A percentile compares a stretch with the other conserved stretches of the same genome.
Evolutionary conservation across 2,113 vertebrate species (phyloP).

Genomic region (Malurus elegans): DNA sequence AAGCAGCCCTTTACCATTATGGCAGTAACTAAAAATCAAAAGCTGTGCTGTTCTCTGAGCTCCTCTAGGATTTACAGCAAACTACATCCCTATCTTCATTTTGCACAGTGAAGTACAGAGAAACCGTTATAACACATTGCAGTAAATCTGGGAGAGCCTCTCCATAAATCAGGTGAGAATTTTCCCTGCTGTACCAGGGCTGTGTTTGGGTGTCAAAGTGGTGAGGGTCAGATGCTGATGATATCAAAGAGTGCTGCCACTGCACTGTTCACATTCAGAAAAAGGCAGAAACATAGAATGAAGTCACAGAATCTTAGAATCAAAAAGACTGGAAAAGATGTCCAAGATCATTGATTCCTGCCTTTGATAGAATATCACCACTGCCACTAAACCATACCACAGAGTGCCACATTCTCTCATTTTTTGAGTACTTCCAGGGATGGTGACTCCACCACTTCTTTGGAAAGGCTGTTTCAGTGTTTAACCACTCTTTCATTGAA

Average conservation of each 20-base stretch:
- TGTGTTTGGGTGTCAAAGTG: rapidly evolving
- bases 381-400: not conserved
- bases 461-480: not conserved
- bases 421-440: not conserved
- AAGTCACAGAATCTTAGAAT: not conserved
- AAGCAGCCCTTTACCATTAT: not conserved
- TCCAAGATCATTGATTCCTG: not conserved
- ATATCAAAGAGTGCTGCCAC: rapidly evolving
- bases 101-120: not conserved
- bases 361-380: rapidly evolving
- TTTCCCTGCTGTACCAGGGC: not conserved
- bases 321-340: not conserved
- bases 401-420: rapidly evolving
- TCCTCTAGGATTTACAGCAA: constrained; percentile 7
- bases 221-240: rapidly evolving
- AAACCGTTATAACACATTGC: not conserved
- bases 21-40: constrained; percentile 1
- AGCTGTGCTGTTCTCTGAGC: not conserved
- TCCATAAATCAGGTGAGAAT: not conserved
- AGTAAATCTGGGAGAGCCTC: not conserved
- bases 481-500: not conserved
- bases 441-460: not conserved
- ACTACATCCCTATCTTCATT: not conserved
- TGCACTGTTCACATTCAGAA: not conserved
- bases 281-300: not conserved